These are phyloP conservation scores for Corella eumyota DNA, from an alignment of 23 tunicate genomes.

Conservation along the genomic window DNA sequence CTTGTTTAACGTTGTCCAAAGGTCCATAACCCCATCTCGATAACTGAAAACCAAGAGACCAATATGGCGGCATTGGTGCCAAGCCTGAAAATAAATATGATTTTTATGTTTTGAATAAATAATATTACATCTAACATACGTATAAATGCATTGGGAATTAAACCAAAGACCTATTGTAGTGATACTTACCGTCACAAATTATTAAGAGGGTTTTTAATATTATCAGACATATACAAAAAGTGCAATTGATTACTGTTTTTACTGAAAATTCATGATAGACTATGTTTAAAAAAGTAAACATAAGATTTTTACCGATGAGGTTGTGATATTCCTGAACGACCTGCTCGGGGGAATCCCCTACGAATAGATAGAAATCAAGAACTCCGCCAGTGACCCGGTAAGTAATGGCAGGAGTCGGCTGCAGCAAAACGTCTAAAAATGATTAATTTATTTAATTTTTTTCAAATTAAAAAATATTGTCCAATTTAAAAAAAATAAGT, in stretches of 20 bases:
- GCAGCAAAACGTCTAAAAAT: constrained; percentile 60
- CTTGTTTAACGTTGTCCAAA: constrained; percentile 65
- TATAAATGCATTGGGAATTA: too few species aligned
- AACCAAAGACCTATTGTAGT: too few species aligned
- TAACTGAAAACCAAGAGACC: constrained; percentile 95
- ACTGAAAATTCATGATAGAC: background rate
- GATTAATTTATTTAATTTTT: background rate
- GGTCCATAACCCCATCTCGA: constrained; percentile 88
- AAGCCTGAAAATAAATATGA: constrained; percentile 19
- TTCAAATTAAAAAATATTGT: background rate
- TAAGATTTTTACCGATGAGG: constrained; percentile 33
- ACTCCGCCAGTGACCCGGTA: constrained; percentile 94
- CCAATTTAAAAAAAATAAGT: background rate
- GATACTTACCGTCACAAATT: too few species aligned
- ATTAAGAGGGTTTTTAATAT: too few species aligned
- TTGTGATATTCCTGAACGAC: constrained; percentile 62
- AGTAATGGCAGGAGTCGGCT: constrained; percentile 76
- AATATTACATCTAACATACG: background rate
- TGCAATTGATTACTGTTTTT: background rate
- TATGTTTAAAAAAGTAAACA: background rate
- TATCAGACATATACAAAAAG: too few species aligned
- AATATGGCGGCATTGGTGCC: constrained; percentile 91
- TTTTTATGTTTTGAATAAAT: background rate
- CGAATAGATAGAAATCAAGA: constrained; percentile 83
- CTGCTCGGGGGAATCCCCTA: constrained; percentile 86